Conservation (phyloP, 1,140 invertebrate genomes). For the Wiebesia pumilae region DNA sequence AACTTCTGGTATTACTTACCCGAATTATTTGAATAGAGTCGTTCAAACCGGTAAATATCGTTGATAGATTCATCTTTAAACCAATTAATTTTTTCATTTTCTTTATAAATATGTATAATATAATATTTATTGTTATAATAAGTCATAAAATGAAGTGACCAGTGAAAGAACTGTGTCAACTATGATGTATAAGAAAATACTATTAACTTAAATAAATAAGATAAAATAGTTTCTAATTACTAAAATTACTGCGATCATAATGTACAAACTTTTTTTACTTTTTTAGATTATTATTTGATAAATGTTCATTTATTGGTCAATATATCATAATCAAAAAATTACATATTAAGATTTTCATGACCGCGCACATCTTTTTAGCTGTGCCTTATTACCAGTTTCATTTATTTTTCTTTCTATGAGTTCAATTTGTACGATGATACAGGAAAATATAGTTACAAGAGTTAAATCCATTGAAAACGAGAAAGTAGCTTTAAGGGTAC, state of each 20-base stretch:
- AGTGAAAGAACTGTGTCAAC: too few relatives aligned
- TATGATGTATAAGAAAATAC: too few relatives aligned
- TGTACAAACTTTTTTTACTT: too few relatives aligned
- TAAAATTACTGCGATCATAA: too few relatives aligned
- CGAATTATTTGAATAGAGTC: conserved; percentile 60
- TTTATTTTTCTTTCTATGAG: conserved; percentile 55
- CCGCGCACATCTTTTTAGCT: conserved; percentile 51
- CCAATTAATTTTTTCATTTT: conserved; percentile 55
- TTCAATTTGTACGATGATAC: conserved; percentile 59
- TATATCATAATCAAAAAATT: conserved; percentile 37
- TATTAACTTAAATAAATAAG: too few relatives aligned
- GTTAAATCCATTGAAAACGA: conserved; percentile 59
- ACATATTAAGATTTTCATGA: conserved; percentile 59
- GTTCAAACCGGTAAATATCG: conserved; percentile 58
- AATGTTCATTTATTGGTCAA: not conserved
- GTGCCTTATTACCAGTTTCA: conserved; percentile 3
- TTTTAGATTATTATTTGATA: not conserved
- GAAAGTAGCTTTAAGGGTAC: conserved; percentile 56
- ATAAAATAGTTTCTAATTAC: too few relatives aligned
- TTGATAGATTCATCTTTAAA: conserved; percentile 58
- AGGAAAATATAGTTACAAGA: conserved; percentile 60
- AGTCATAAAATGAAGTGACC: too few relatives aligned
- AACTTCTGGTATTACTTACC: conserved; percentile 50
- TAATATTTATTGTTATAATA: not conserved
- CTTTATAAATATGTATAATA: conserved; percentile 58